Conservation (phyloP, 2,113 vertebrate genomes). For the Antechinus stuartii region DNA sequence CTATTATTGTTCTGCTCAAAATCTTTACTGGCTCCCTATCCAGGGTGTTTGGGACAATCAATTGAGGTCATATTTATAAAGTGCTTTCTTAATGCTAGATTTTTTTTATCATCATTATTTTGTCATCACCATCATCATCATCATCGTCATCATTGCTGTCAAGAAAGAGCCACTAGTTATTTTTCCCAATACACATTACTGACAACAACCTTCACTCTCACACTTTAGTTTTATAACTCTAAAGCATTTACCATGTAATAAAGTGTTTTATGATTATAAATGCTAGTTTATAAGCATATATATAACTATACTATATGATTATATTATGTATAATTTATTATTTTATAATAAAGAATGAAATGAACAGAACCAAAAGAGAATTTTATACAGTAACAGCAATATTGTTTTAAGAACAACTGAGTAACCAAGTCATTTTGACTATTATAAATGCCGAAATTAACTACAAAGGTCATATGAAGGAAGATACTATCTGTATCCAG, state of each 20-base stretch:
- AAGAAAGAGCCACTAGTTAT: not conserved
- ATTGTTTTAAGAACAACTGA: too few relatives aligned
- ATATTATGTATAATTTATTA: not conserved
- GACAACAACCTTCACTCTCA: too few relatives aligned
- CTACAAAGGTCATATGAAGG: too few relatives aligned
- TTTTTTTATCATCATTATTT: not conserved
- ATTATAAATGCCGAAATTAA: too few relatives aligned
- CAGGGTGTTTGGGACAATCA: not conserved
- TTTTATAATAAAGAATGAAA: not conserved
- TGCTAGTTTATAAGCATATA: not conserved
- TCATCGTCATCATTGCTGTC: not conserved
- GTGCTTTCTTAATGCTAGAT: not conserved
- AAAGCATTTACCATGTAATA: too few relatives aligned
- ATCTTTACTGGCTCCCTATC: not conserved
- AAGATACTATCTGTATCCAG: too few relatives aligned
- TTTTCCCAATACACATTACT: not conserved
- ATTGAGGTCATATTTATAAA: not conserved
- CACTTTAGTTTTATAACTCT: not conserved
- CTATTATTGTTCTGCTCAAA: not conserved
- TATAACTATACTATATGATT: not conserved
- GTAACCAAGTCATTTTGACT: too few relatives aligned
- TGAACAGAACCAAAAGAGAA: not conserved
- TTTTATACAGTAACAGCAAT: too few relatives aligned
- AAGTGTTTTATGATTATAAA: not conserved
- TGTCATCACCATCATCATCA: not conserved